phyloP scores from a whole-genome alignment of 2,888 invertebrate species.

The Sussaba pulchella region DNA sequence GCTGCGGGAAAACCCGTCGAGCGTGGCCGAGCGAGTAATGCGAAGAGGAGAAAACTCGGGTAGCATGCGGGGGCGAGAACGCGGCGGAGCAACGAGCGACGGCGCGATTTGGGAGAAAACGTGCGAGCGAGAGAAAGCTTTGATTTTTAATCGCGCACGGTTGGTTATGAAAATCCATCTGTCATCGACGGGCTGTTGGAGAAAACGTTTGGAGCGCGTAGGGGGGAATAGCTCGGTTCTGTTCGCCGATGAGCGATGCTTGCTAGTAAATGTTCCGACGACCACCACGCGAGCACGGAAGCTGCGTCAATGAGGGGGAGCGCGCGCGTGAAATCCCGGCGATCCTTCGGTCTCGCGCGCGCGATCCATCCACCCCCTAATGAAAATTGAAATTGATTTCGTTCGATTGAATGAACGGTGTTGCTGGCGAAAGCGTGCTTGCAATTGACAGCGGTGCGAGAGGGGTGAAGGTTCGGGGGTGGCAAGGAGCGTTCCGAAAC shows the following conservation, averaged over 20 bases:
- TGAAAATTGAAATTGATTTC: constrained; percentile 53
- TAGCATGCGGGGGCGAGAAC: not conserved
- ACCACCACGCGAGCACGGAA: constrained; percentile 9
- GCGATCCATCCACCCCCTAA: not conserved
- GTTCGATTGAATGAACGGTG: constrained; percentile 51
- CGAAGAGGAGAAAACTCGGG: not conserved
- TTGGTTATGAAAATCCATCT: constrained; percentile 51
- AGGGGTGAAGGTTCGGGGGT: not conserved
- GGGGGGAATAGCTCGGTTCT: too few relatives aligned
- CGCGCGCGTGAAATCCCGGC: too few relatives aligned
- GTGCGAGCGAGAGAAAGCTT: constrained; percentile 24
- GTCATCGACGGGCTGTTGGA: constrained; percentile 22
- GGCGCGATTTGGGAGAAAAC: constrained; percentile 8
- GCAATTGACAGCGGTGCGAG: not conserved
- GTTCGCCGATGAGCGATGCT: not conserved
- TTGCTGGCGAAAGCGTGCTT: not conserved
- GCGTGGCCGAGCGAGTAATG: not conserved
- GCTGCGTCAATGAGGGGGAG: constrained; percentile 28
- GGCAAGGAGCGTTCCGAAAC: not conserved
- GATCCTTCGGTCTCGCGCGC: not conserved
- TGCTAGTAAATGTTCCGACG: constrained; percentile 1
- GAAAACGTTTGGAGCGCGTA: not conserved
- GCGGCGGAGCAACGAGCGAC: not conserved
- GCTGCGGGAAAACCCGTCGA: not conserved
- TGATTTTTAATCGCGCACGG: constrained; percentile 33